Evolutionary conservation across 53 echinoderm and acorn worm species (phyloP), one percentile per base, ranked within the genome.

Genomic region (Mesocentrotus franciscanus): DNA sequence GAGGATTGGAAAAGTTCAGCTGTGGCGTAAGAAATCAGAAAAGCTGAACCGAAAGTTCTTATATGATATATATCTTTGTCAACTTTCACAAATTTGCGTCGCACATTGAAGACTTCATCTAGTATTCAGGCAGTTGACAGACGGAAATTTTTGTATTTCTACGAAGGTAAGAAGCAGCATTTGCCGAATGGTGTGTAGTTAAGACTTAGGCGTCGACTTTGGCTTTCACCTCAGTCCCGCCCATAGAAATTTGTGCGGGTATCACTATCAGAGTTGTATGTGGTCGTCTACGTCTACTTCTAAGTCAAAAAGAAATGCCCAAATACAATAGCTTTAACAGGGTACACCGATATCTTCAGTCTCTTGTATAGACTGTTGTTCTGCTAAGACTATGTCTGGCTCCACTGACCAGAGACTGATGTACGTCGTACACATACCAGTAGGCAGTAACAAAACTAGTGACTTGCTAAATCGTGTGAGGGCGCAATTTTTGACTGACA

Each of bases 191-290:
- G 14, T 61, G 2, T 79, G 39, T 17, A 8, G 29, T 72, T 72
- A 29, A 10, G 11, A 79, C 34, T 79, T 36, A 79, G 79, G 79
- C 79, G 79, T 79, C 79, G 39, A 79, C 79, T 79, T 36, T 79
- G 79, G 79, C 79, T 79, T 79, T 36, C 79, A 61, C 79, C 15
- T 14, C 39, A 39, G 79, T 79, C 79, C 79, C 79, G 35, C 79
- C 39, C 32, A 18, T 79, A 79, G 39, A 35, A 20, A 36, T 79
- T 20, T 79, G 35, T 18, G 8, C 8, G 24, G n/a, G 71, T 61
- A 61, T 1, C 8, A 61, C 0, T 4, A 61, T 1, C 2, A 3
- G 39, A 1, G 3, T 1, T 3, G 3, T 39, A 3, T 39, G 39
- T 3, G 1, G 39, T 3, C 1, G 39, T 3, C 1, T 3, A 39